Evolutionary conservation across 2,113 vertebrate genomes (phyloP), one percentile per base, ranked within the genome.

Genomic region (Cinclus mexicanus): DNA sequence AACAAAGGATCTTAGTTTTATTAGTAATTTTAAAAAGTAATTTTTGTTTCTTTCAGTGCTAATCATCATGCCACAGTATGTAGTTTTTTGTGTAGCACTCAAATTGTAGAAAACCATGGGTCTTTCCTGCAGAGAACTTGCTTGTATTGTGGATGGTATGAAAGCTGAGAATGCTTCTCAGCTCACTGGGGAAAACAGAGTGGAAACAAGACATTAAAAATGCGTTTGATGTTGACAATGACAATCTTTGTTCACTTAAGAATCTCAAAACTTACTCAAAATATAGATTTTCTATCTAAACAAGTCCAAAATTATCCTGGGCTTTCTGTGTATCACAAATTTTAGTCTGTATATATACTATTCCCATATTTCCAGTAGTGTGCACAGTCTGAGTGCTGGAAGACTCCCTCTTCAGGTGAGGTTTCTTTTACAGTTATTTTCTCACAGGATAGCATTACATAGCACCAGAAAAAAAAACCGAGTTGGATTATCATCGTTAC

Each of bases 191-290:
- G 74, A 89, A 95, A 93, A 94, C 59, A 22, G 90, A 94, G 68
- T 89, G 87, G 72, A 84, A 95, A 72, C 63, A 70, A 92, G 77
- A 95, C 55, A 74, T 92, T 92, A 89, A 93, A 95, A 95, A 95
- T 80, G 79, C 6, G 22, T 95, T 92, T 89, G 61, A 97, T 83
- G 78, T 69, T 85, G 95, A 93, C 64, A 90, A 59, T 50, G 46
- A 87, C 93, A 96, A 92, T 61, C 59, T 59, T 29, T n/a, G 65
- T 69, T 67, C 19, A 77, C 35, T 93, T 69, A 55, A 37, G 76
- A 83, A 47, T 77, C 87, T 94, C 13, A 33, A 85, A 91, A 90
- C 44, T 83, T 81, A 75, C 23, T 90, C 60, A 83, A 68, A 87
- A 71, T 79, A 69, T 2, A 77, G 25, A 50, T 21, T 86, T 56